Evolutionary conservation across 2,113 vertebrate genomes (phyloP), one percentile per base, ranked within the genome.

Genomic region (Hydropotes inermis): DNA sequence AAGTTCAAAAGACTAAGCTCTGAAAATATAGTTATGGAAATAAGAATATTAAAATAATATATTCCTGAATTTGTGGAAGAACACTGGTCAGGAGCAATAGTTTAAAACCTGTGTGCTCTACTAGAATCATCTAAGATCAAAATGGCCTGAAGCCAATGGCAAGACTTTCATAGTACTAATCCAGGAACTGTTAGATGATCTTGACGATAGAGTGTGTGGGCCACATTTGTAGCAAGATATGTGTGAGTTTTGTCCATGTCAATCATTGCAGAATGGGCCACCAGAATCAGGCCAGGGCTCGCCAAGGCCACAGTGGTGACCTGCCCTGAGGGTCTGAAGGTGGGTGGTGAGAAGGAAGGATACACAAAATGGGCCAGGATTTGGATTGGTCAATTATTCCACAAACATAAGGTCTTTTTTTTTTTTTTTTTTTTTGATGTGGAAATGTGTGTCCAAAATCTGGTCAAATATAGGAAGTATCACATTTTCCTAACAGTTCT

Each of bases 191-290:
- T 95, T 92, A 91, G 91, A 92, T 92, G 89, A 97, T 95, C 89
- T 50, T 67, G 79, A n/a, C 57, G 94, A 87, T 61, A 82, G 91
- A 87, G 58, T 82, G 11, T 87, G 50, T 50, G 52, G 33, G 74
- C 64, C 52, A 85, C 93, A 82, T 93, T 97, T 93, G 82, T 54
- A 93, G 96, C 52, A 89, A 96, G 97, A 74, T 54, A 89, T n/a
- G 83, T 95, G 82, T 93, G 86, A 97, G 93, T 28, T 58, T 47
- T 96, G 95, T 64, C 57, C 36, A 11, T 58, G 96, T 97, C 96
- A 96, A 54, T 96, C 97, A 97, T 50, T 1, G 1, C 1, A 43
- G 93, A 93, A 97, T 91, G 60, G 82, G 82, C 61, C 67, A 28
- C 89, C 91, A 91, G 88, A 78, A 64, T 87, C 67, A 33, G 79